Evolutionary conservation across 2,888 invertebrate genomes (phyloP).

Genomic region (Thymelicus acteon): DNA sequence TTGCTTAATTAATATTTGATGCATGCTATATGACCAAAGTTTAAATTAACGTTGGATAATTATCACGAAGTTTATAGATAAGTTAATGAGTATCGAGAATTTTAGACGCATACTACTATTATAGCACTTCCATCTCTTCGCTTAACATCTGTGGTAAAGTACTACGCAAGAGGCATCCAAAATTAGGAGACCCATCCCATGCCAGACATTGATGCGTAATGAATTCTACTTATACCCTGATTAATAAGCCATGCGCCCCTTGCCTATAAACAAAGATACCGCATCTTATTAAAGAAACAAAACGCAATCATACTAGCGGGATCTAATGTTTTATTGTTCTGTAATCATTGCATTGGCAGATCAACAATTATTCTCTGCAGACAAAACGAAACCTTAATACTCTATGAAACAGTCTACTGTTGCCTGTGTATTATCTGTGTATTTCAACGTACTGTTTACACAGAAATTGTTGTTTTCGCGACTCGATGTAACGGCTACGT

Average conservation of each 20-base stretch:
- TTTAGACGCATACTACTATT: too few relatives aligned
- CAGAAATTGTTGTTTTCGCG: constrained; percentile 35
- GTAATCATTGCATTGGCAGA: constrained; percentile 30
- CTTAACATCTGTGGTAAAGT: too few relatives aligned
- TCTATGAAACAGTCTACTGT: neutral
- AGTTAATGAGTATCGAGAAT: too few relatives aligned
- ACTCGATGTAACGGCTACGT: constrained; percentile 17
- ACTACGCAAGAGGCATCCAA: neutral
- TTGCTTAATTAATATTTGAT: too few relatives aligned
- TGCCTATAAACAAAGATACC: neutral
- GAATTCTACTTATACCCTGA: neutral
- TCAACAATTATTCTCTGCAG: neutral
- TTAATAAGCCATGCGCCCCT: neutral
- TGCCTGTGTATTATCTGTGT: neutral
- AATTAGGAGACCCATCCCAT: neutral
- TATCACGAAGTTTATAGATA: too few relatives aligned
- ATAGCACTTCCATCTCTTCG: too few relatives aligned
- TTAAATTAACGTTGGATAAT: too few relatives aligned
- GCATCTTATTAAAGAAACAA: constrained; percentile 10
- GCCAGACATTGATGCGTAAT: neutral
- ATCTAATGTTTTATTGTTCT: constrained; percentile 35
- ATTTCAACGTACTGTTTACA: constrained; percentile 29
- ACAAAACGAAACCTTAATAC: neutral
- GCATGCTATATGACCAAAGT: too few relatives aligned
- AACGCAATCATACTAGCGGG: constrained; percentile 12